A percentile compares a stretch with the other conserved stretches of the same genome.
phyloP scores from a whole-genome alignment of 2,888 invertebrate species.

The Epinotia nisella region DNA sequence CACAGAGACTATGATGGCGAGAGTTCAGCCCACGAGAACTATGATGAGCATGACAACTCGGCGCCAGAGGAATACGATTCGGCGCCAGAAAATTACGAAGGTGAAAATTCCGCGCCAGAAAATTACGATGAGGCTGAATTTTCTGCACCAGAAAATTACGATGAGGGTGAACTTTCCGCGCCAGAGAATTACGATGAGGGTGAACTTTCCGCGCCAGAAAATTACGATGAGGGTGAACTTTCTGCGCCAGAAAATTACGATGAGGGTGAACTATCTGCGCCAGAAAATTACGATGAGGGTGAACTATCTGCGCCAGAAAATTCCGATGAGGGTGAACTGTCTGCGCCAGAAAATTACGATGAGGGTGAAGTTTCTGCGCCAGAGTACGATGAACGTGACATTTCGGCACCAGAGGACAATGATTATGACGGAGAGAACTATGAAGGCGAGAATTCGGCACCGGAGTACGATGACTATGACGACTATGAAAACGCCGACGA shows the following conservation, averaged over 20 bases:
- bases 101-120: not conserved
- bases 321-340: not conserved
- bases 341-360: conserved; percentile 1
- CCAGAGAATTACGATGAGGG: not conserved
- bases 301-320: not conserved
- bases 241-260: not conserved
- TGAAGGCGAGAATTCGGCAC: conserved; percentile 1
- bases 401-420: not conserved
- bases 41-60: not conserved
- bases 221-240: conserved; percentile 1
- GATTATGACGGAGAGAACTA: not conserved
- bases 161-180: not conserved
- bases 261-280: not conserved
- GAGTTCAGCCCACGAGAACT: not conserved
- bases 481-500: not conserved
- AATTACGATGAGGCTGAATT: not conserved
- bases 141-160: not conserved
- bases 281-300: conserved; percentile 1
- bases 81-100: not conserved
- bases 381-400: not conserved
- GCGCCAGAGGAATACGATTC: not conserved
- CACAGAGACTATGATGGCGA: not conserved
- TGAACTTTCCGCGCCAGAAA: not conserved
- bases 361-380: not conserved
- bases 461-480: not conserved